A percentile compares a stretch with the other conserved stretches of the same genome.
Evolutionary conservation across 2,797 vertebrate genomes (phyloP).

Genomic region (Salarias fasciatus): DNA sequence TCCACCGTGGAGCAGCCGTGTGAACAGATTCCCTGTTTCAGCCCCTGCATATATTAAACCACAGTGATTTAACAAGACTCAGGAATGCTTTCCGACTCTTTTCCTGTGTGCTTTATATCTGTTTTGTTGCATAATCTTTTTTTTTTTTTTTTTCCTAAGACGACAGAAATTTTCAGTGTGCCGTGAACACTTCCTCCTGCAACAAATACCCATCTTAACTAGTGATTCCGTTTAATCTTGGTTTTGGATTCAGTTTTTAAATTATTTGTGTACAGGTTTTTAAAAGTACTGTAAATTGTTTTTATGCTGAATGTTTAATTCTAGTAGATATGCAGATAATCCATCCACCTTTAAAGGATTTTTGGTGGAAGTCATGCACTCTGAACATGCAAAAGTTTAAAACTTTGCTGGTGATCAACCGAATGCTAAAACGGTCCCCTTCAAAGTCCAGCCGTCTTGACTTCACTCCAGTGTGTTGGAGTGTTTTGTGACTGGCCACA

Average conservation of each 20-base stretch:
- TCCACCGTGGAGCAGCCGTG: constrained; percentile 41
- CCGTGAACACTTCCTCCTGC: neutral
- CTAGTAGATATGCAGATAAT: no score
- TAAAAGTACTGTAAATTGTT: no score
- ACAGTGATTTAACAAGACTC: constrained; percentile 33
- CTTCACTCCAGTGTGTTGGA: neutral
- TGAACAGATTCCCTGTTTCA: constrained; percentile 59
- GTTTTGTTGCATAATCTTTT: constrained; percentile 16
- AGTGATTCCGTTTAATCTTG: neutral
- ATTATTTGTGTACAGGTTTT: neutral
- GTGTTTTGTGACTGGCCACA: no score
- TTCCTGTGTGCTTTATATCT: constrained; percentile 21
- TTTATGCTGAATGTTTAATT: no score
- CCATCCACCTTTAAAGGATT: no score
- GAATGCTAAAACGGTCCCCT: no score
- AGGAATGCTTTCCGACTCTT: constrained; percentile 26
- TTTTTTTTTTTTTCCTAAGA: no score
- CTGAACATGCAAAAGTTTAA: no score
- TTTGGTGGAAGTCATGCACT: no score
- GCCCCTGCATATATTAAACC: constrained; percentile 50
- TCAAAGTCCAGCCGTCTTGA: no score
- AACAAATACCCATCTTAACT: constrained; percentile 45
- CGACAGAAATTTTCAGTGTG: neutral
- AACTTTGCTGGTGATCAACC: no score
- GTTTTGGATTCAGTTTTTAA: neutral